Evolutionary conservation across 2,113 vertebrate species (phyloP).

Genomic region (Fregata magnificens): DNA sequence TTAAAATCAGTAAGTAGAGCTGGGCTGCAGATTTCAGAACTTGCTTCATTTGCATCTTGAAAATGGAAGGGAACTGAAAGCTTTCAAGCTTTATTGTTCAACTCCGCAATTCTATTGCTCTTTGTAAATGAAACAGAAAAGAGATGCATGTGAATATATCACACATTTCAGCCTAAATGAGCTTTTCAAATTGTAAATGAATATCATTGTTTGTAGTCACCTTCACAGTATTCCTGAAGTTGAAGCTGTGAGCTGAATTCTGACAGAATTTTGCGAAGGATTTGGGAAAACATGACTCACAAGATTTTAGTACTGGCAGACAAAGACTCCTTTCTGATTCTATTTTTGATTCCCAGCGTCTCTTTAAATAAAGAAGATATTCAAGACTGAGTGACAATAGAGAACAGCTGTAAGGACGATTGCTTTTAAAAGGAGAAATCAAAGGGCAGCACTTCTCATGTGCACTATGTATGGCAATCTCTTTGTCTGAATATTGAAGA

Average conservation of each 20-base stretch:
- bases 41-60: constrained; percentile 38
- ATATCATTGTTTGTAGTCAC: constrained; percentile 16
- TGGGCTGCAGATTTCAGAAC: not conserved
- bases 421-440: constrained; percentile 39
- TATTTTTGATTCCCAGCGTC: not conserved
- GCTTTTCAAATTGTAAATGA: constrained; percentile 14
- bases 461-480: not conserved
- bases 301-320: constrained; percentile 9
- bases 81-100: constrained; percentile 48
- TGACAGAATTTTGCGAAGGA: constrained; percentile 4
- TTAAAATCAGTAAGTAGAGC: not conserved
- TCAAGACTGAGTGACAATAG: constrained; percentile 1
- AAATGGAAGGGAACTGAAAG: constrained; percentile 26
- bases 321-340: constrained; percentile 47
- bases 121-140: constrained; percentile 30
- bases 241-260: constrained; percentile 13
- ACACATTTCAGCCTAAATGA: not conserved
- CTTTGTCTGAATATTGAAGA: constrained; percentile 40
- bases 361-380: constrained; percentile 29
- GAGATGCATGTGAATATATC: not conserved
- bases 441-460: constrained; percentile 21
- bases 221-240: constrained; percentile 14
- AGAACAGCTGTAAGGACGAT: constrained; percentile 11
- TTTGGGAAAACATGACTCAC: constrained; percentile 41
- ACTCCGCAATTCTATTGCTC: not conserved